These are phyloP conservation scores for Pangasianodon gigas DNA, from an alignment of 2,113 vertebrate genomes.

Conservation along the genomic window DNA sequence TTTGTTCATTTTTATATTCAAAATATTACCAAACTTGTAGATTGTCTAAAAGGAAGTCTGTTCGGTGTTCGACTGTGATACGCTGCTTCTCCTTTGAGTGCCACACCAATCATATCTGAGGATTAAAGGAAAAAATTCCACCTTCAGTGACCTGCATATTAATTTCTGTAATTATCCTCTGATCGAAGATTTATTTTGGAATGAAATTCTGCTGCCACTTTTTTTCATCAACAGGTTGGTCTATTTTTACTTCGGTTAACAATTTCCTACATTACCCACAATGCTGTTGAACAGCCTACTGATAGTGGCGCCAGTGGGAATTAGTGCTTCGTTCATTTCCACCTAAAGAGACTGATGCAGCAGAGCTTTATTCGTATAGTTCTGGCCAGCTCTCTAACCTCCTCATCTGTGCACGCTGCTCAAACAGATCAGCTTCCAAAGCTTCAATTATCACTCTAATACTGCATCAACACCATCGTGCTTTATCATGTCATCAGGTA, in stretches of 20 bases:
- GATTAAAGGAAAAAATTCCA: background rate
- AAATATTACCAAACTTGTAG: conserved; percentile 37
- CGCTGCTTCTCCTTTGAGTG: conserved; percentile 37
- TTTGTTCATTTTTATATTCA: conserved; percentile 27
- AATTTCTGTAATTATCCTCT: background rate
- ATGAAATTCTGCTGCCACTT: background rate
- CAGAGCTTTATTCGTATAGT: background rate
- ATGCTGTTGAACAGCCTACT: background rate
- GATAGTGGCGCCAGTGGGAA: background rate
- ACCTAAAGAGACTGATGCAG: background rate
- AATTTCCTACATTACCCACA: background rate
- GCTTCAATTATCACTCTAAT: background rate
- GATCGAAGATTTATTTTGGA: background rate
- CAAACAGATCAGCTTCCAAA: too few species aligned
- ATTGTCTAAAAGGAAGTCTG: conserved; percentile 51
- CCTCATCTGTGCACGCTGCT: too few species aligned
- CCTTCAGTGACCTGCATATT: background rate
- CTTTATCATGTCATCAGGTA: too few species aligned
- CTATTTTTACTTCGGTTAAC: too few species aligned
- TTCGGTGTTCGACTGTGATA: conserved; percentile 41
- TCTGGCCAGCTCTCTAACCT: background rate
- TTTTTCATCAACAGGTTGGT: too few species aligned
- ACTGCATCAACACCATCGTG: too few species aligned
- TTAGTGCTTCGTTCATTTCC: too few species aligned
- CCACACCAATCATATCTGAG: conserved; percentile 11